Percentiles rank a stretch among this genome's conserved stretches.
These are phyloP conservation scores for Leptura quadrifasciata DNA, from an alignment of 2,888 invertebrate species.

Conservation along the genomic window DNA sequence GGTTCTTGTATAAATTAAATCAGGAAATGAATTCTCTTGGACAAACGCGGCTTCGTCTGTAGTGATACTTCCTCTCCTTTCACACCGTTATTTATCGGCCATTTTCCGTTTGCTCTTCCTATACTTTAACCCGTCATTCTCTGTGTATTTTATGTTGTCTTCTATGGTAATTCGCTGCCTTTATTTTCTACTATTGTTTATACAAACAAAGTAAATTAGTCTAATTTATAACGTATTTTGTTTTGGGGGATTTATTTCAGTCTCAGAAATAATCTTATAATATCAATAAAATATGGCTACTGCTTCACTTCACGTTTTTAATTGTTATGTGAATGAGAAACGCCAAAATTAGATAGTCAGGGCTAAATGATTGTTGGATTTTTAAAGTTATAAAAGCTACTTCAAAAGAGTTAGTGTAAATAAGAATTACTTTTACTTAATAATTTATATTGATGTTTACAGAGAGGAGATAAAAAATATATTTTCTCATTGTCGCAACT, in stretches of 20 bases:
- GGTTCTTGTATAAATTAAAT: constrained; percentile 73
- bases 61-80: constrained; percentile 72
- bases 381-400: too few species aligned
- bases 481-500: too few species aligned
- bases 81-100: constrained; percentile 71
- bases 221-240: constrained; percentile 20
- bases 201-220: constrained; percentile 23
- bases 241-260: background rate
- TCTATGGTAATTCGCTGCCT: constrained; percentile 31
- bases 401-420: too few species aligned
- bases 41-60: constrained; percentile 70
- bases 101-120: constrained; percentile 68
- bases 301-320: too few species aligned
- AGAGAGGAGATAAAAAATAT: too few species aligned
- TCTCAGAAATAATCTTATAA: background rate
- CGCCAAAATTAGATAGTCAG: too few species aligned
- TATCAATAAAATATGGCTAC: background rate
- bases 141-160: constrained; percentile 32
- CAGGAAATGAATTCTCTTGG: constrained; percentile 73
- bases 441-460: too few species aligned
- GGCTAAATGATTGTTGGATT: too few species aligned
- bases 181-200: constrained; percentile 32
- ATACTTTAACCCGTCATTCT: constrained; percentile 51
- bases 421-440: too few species aligned
- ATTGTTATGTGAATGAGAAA: too few species aligned